phyloP scores from a whole-genome alignment of 2,888 invertebrate species.

The Cephonodes hylas region DNA sequence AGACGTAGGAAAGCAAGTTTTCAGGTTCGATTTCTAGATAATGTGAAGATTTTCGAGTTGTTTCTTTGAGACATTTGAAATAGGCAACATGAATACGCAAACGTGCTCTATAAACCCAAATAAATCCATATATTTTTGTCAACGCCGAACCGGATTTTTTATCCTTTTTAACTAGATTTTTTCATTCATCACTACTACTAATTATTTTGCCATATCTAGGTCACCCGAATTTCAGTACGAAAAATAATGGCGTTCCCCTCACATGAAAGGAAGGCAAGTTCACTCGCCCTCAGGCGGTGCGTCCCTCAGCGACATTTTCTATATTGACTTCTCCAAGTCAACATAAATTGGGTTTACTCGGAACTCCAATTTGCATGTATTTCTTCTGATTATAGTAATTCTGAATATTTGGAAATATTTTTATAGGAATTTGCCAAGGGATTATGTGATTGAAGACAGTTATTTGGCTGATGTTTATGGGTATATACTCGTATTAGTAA shows the following conservation, averaged over 20 bases:
- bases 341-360: neutral
- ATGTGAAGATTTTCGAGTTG: too few species aligned
- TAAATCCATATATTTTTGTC: too few species aligned
- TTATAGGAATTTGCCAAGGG: neutral
- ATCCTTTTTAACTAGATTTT: too few species aligned
- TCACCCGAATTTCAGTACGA: neutral
- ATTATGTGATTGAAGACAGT: neutral
- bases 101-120: too few species aligned
- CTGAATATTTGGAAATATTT: neutral
- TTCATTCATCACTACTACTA: neutral
- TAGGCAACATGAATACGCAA: too few species aligned
- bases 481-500: too few species aligned
- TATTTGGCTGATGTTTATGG: too few species aligned
- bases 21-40: too few species aligned
- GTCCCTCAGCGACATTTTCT: neutral
- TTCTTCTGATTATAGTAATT: neutral
- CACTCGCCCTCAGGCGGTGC: neutral
- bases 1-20: too few species aligned
- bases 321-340: neutral
- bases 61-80: too few species aligned
- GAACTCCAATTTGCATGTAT: neutral
- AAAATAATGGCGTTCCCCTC: neutral
- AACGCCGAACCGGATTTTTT: too few species aligned
- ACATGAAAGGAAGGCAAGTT: neutral
- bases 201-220: neutral